A percentile compares a stretch with the other conserved stretches of the same genome.
These are phyloP conservation scores for Amitus sp. DNA, from an alignment of 2,888 invertebrate genomes.

Conservation along the genomic window DNA sequence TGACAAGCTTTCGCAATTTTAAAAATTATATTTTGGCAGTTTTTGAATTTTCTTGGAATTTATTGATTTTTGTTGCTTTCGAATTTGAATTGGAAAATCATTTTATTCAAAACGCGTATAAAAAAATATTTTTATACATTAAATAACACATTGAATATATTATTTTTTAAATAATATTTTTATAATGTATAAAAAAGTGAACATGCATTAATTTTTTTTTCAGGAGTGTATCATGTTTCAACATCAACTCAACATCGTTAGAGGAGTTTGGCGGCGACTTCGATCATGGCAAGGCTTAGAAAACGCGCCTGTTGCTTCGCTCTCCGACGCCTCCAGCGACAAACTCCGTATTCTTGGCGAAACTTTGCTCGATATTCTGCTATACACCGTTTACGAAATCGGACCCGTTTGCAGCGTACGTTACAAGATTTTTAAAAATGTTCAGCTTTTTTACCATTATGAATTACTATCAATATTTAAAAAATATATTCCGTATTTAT, in stretches of 20 bases:
- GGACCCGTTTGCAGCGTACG: conserved; percentile 65
- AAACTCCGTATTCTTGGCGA: conserved; percentile 86
- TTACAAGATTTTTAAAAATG: not conserved
- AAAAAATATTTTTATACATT: conserved; percentile 1
- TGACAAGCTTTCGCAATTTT: no score
- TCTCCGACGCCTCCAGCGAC: conserved; percentile 79
- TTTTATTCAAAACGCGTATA: no score
- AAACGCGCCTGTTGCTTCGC: conserved; percentile 64
- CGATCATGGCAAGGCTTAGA: conserved; percentile 68
- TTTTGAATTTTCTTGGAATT: no score
- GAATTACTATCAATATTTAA: no score
- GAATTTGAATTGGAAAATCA: not conserved
- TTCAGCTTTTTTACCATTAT: not conserved
- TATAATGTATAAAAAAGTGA: no score
- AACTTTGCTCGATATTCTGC: conserved; percentile 81
- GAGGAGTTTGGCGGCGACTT: conserved; percentile 78
- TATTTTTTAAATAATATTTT: conserved; percentile 6
- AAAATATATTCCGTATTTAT: no score
- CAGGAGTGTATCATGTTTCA: conserved; percentile 90
- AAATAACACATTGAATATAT: conserved; percentile 1
- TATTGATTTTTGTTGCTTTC: not conserved
- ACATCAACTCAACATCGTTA: conserved; percentile 87
- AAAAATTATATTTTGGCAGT: no score
- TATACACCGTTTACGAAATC: conserved; percentile 75
- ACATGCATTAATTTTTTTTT: conserved; percentile 45